A percentile compares a stretch with the other conserved stretches of the same genome.
Evolutionary conservation across 2,888 invertebrate species (phyloP).

Genomic region (Gortyna flavago): DNA sequence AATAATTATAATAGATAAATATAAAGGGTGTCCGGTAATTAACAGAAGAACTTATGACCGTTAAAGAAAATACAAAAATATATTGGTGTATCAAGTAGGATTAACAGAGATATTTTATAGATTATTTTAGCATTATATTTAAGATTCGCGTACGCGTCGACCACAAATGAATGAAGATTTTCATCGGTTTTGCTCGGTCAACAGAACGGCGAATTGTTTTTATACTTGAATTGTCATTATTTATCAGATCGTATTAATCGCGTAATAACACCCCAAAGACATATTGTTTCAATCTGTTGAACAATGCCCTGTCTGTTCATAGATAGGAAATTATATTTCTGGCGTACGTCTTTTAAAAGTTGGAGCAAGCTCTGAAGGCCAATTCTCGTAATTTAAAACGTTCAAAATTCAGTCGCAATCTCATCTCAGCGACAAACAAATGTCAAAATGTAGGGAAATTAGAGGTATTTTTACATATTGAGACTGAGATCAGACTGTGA

Average conservation of each 20-base stretch:
- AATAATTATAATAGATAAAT: no score
- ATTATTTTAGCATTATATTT: background rate
- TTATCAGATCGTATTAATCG: background rate
- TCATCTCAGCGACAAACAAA: no score
- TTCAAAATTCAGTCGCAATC: no score
- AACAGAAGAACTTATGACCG: background rate
- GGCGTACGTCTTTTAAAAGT: slow-evolving; percentile 35
- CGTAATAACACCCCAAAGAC: background rate
- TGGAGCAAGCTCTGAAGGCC: slow-evolving; percentile 1
- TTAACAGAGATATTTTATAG: background rate
- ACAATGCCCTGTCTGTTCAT: background rate
- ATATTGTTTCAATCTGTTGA: background rate
- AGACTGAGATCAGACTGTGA: no score
- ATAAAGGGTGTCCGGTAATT: no score
- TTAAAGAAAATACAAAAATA: background rate
- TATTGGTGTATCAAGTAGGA: background rate
- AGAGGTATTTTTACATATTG: no score
- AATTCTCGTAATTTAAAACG: no score
- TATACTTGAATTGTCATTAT: background rate
- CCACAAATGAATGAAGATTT: background rate
- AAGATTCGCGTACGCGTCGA: background rate
- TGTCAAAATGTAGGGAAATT: no score
- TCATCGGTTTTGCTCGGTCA: background rate
- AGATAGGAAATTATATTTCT: background rate
- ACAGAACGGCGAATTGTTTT: background rate